Percentiles rank a stretch among this genome's conserved stretches.
Evolutionary conservation across 2,113 vertebrate genomes (phyloP).

Genomic region (Noctilio leporinus): DNA sequence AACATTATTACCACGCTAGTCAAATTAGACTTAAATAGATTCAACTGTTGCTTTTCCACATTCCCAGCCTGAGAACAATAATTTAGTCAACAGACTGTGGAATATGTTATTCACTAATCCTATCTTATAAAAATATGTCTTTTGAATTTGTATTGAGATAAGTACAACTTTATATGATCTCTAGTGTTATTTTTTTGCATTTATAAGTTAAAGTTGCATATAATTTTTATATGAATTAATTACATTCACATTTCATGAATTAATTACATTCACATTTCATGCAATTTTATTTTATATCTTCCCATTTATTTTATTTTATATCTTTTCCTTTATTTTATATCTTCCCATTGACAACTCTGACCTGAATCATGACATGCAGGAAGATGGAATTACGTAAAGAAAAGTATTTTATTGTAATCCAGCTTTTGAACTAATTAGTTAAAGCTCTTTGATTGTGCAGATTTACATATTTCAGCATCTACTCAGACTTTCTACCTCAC

Average conservation of each 20-base stretch:
- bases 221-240: not conserved
- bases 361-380: not conserved
- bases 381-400: slow-evolving; percentile 10
- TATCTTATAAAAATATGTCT: not conserved
- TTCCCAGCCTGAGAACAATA: not conserved
- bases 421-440: slow-evolving; percentile 49
- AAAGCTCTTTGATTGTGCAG: slow-evolving; percentile 24
- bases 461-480: slow-evolving; percentile 37
- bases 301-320: not conserved
- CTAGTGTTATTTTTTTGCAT: not conserved
- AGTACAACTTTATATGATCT: slow-evolving; percentile 14
- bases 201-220: slow-evolving; percentile 13
- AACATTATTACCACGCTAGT: not conserved
- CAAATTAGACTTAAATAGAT: slow-evolving; percentile 35
- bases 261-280: slow-evolving; percentile 3
- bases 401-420: not conserved
- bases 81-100: slow-evolving; percentile 14
- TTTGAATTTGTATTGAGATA: slow-evolving; percentile 26
- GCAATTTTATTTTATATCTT: slow-evolving; percentile 9
- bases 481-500: slow-evolving; percentile 13
- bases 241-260: not conserved
- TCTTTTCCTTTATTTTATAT: slow-evolving; percentile 37
- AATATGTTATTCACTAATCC: slow-evolving; percentile 14
- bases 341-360: not conserved
- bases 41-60: slow-evolving; percentile 33